Evolutionary conservation across 2,113 vertebrate species (phyloP).

Genomic region (Saguinus midas): DNA sequence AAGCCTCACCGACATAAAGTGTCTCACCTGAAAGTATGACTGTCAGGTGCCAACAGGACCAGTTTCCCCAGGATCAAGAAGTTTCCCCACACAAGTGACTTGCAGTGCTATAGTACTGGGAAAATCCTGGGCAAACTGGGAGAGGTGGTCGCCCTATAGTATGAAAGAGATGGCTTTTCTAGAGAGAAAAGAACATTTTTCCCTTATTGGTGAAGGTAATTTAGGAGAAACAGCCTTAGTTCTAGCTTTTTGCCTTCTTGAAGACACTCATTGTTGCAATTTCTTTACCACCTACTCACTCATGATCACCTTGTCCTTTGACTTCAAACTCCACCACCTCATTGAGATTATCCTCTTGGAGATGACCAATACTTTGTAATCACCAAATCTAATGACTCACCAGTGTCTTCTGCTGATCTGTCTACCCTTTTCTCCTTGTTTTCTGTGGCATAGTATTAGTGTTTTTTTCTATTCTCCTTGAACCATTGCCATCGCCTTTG

Average conservation of each 20-base stretch:
- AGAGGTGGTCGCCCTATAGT: background rate
- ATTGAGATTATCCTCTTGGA: background rate
- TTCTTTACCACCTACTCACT: background rate
- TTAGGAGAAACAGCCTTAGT: background rate
- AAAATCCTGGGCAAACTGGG: background rate
- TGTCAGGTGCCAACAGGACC: background rate
- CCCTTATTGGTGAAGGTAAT: background rate
- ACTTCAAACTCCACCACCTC: background rate
- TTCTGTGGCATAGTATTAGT: background rate
- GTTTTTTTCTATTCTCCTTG: background rate
- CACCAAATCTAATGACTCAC: background rate
- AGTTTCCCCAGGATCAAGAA: background rate
- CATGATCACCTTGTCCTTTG: background rate
- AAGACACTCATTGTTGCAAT: background rate
- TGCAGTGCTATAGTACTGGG: background rate
- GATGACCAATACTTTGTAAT: background rate
- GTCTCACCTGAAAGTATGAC: background rate
- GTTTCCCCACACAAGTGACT: background rate
- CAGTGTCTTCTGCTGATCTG: background rate
- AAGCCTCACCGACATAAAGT: background rate
- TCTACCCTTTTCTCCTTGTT: background rate
- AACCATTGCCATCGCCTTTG: background rate
- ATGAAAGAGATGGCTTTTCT: background rate
- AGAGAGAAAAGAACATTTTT: background rate
- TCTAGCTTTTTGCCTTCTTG: background rate